Base-by-base conservation (phyloP, 2,888 invertebrate species). In the Alviniconcha strummeri region DNA sequence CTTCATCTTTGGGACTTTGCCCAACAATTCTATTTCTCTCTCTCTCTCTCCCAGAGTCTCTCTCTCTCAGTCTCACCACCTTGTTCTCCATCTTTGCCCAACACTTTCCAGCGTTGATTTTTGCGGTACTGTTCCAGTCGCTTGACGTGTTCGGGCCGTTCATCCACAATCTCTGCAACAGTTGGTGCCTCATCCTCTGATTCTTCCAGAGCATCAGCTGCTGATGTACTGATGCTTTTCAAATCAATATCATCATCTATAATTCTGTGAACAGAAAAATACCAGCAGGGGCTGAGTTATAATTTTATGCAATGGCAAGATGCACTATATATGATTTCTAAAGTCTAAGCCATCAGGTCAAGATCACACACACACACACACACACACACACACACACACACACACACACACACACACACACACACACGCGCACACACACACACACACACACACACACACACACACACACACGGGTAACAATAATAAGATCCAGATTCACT, bases 141-240 rank as follows among this genome's bases (percentile, higher is more conserved):
- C 82, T 90, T 89, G 11, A 96, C 89, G 87, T 96, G 95, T 82
- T 96, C 95, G 0, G 97, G 96, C 88, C 97, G 93, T 78, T 98
- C 98, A 92, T 98, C 98, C 80, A 97, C 95, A 81, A 98, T 95
- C 1, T 97, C 97, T 0, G 97, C 98, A 86, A 98, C 96, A 93
- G 97, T 96, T 0, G 98, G 98, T 0, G 96, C 97, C 93, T 98
- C 97, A 91, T 98, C 98, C n/a, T 95, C 95, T 60, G 60, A 60
- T 60, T 60, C 9, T 60, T 60, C 60, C 0, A 96, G 95, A 83
- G 96, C 95, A 55, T 96, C 95, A 4, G 13, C 4, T 75, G 75
- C 54, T 15, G 55, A 76, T 57, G 95, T 95, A 74, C 54, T 87
- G n/a, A 80, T 95, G 95, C 0, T 95, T 4, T 95, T 95, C 5